Base-by-base conservation (phyloP, 2,113 vertebrate genomes). In the Ciconia boyciana region DNA sequence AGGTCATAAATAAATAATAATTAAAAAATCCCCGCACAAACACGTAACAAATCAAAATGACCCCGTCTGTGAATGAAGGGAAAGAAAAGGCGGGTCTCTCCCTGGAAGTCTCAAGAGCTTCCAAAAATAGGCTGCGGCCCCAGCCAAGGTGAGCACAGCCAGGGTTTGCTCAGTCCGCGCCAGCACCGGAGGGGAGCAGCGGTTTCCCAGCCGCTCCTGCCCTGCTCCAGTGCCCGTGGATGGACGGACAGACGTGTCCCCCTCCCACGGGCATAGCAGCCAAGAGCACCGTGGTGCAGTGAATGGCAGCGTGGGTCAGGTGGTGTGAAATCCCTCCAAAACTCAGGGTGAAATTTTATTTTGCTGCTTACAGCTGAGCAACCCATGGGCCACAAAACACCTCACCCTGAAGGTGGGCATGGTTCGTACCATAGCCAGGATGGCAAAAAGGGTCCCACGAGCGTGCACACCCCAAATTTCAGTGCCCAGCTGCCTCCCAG, bases 101-200 rank as follows among this genome's bases (percentile, higher is more conserved):
- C 87, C 87, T 97, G 93, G 66, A 90, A 88, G 60, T 51, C 89
- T 95, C 8, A 5, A 70, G 91, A 96, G 78, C 87, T 93, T 97
- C 97, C 94, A 96, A 94, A 96, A 96, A 93, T 90, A 96, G 96
- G 69, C 78, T 79, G 58, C 0, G 0, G 66, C 61, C 69, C 87
- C 51, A 31, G 96, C 60, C 95, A 95, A 88, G 79, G 87, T 8
- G 36, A 76, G 84, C 32, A 0, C 46, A 69, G 89, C 94, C 96
- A 79, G 79, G 84, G 71, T 72, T 83, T 87, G 81, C 91, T 94
- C 9, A 6, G 58, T 46, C 89, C 39, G 58, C 0, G 31, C 87
- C 93, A 83, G 78, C 43, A 13, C 36, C 0, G 7, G 68, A 62
- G 66, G 58, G 64, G 75, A 92, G 54, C 81, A 24, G 32, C 0